Base-by-base conservation (phyloP, 2,113 vertebrate genomes). In the Gasterosteus nipponicus region DNA sequence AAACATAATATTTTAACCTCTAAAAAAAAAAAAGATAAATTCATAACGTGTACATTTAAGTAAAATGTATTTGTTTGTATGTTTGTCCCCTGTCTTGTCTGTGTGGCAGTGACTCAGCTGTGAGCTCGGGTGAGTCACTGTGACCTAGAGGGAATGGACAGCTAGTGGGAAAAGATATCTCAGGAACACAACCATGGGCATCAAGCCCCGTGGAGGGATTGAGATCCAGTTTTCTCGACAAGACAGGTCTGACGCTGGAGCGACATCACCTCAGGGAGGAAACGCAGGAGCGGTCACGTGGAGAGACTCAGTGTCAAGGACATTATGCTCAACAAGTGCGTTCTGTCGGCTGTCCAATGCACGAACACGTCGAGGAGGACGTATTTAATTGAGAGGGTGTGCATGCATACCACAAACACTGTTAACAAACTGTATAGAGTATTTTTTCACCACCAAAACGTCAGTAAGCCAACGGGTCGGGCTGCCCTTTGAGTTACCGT, bases 61-160 rank as follows among this genome's bases (percentile, higher is more conserved):
- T 16, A 10, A 44, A 7, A 41, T 57, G 10, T 9, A 19, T 47
- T 33, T 69, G 41, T 9, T 10, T 38, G 42, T 29, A 61, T 41
- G 22, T 42, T 62, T 49, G 29, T 38, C 2, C 33, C 69, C 29
- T 62, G 5, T 59, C 38, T 63, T 60, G 38, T 83, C 14, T 41
- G 42, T 41, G 19, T 56, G 75, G 54, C 26, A n/a, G 19, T 89
- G 78, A 84, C 75, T 87, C 88, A 86, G 80, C 77, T 81, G 68
- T 80, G 82, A 76, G 72, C 57, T 85, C 63, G 69, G 68, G 56
- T 86, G 84, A 86, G 51, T 91, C 86, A 81, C 49, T 31, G 59
- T 35, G 35, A 80, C 61, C 60, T 38, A 15, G 42, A 56, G 79
- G 74, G 56, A 41, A 29, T 31, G 44, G 56, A 69, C 75, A 59